Conservation (phyloP, 2,113 vertebrate species). For the Odontophorus gujanensis region DNA sequence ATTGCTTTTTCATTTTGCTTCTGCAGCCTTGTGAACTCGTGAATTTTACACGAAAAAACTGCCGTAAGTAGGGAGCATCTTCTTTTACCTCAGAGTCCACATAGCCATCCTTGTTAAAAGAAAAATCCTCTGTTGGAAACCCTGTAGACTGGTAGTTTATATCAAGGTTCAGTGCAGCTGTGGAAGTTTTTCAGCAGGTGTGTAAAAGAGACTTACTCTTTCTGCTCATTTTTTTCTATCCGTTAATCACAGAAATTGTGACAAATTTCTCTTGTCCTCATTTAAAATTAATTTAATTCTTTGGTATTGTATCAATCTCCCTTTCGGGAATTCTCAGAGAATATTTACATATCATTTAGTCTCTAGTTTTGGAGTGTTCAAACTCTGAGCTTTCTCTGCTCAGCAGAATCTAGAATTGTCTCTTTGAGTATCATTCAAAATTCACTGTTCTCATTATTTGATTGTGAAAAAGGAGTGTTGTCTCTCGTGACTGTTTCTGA, state of each 20-base stretch:
- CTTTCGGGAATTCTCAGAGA: neutral
- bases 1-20: neutral
- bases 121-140: neutral
- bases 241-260: neutral
- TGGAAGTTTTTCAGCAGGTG: neutral
- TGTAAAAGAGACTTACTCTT: neutral
- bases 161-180: neutral
- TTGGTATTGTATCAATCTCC: neutral
- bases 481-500: neutral
- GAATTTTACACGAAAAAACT: constrained; percentile 82
- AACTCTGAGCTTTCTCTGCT: neutral
- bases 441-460: neutral
- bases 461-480: neutral
- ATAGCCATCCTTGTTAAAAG: neutral
- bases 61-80: constrained; percentile 78
- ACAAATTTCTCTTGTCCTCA: neutral
- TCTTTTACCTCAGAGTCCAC: neutral
- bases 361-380: neutral
- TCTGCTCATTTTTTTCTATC: neutral
- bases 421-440: neutral
- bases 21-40: constrained; percentile 87
- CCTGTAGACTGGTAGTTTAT: neutral
- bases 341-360: neutral
- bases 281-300: neutral
- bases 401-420: neutral